Conservation (phyloP, 2,888 invertebrate species). For the Amblyjoppa fuscipennis region DNA sequence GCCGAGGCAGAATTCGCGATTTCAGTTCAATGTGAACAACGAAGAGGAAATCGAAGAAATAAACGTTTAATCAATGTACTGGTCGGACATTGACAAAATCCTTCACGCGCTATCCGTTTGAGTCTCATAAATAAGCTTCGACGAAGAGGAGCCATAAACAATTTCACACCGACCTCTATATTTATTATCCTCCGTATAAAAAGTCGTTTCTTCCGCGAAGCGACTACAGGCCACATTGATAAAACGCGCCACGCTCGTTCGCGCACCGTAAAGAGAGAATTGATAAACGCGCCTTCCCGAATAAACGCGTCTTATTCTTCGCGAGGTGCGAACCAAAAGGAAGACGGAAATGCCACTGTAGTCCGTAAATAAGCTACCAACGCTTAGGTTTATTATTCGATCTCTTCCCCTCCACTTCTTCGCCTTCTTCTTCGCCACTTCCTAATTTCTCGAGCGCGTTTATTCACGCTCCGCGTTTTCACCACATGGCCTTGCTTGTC, state of each 20-base stretch:
- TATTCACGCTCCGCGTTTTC: slow-evolving; percentile 12
- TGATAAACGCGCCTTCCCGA: slow-evolving; percentile 44
- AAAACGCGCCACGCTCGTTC: slow-evolving; percentile 42
- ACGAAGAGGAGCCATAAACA: slow-evolving; percentile 5
- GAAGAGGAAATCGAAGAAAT: neutral
- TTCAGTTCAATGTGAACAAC: neutral
- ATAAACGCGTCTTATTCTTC: slow-evolving; percentile 29
- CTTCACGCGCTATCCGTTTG: slow-evolving; percentile 18
- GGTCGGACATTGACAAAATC: neutral
- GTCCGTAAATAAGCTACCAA: slow-evolving; percentile 71
- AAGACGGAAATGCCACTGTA: slow-evolving; percentile 72
- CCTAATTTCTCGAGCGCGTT: slow-evolving; percentile 46
- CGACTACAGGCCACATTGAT: slow-evolving; percentile 51
- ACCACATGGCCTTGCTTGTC: slow-evolving; percentile 65
- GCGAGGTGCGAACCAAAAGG: slow-evolving; percentile 32
- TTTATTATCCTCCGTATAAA: slow-evolving; percentile 43
- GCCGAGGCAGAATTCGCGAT: neutral
- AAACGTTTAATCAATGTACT: neutral
- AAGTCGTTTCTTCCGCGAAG: slow-evolving; percentile 45
- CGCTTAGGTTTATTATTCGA: slow-evolving; percentile 70
- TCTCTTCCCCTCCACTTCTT: slow-evolving; percentile 27
- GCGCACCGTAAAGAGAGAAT: slow-evolving; percentile 19
- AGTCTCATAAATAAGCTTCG: slow-evolving; percentile 22
- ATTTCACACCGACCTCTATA: neutral
- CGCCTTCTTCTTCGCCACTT: neutral